These are phyloP conservation scores for Microtus oregoni DNA, from an alignment of 2,113 vertebrate species.

Conservation along the genomic window DNA sequence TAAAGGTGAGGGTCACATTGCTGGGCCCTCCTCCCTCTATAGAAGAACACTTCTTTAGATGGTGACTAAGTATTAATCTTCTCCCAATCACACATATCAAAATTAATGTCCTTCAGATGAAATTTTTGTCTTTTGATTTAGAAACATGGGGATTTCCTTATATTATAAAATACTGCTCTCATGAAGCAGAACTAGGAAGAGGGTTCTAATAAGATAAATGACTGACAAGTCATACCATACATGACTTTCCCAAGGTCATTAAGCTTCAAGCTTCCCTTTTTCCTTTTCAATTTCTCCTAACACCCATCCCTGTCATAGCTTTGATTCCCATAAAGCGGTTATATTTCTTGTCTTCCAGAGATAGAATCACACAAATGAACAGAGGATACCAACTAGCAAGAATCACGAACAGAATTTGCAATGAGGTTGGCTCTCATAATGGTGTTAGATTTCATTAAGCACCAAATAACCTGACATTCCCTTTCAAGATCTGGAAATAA, in stretches of 20 bases:
- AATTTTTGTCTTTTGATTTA: constrained; percentile 29
- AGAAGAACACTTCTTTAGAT: background rate
- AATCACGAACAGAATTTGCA: constrained; percentile 32
- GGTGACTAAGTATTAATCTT: constrained; percentile 31
- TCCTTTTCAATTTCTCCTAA: constrained; percentile 1
- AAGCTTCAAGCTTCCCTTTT: background rate
- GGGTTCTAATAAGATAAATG: constrained; percentile 38
- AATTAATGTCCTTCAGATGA: constrained; percentile 36
- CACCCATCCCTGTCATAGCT: background rate
- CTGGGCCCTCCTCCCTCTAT: background rate
- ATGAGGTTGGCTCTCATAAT: background rate
- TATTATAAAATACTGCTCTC: constrained; percentile 14
- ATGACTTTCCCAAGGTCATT: background rate
- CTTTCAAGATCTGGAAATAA: background rate
- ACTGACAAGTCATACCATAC: background rate
- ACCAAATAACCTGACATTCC: constrained; percentile 49
- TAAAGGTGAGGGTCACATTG: background rate
- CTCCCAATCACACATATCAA: constrained; percentile 10
- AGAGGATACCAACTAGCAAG: constrained; percentile 27
- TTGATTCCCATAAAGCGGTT: background rate
- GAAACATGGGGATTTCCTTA: constrained; percentile 17
- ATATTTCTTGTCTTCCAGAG: background rate
- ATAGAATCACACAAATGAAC: constrained; percentile 43
- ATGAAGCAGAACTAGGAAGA: background rate
- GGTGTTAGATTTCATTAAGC: constrained; percentile 30